Evolutionary conservation across 2,113 vertebrate species (phyloP).

Genomic region (Aviceda subcristata): DNA sequence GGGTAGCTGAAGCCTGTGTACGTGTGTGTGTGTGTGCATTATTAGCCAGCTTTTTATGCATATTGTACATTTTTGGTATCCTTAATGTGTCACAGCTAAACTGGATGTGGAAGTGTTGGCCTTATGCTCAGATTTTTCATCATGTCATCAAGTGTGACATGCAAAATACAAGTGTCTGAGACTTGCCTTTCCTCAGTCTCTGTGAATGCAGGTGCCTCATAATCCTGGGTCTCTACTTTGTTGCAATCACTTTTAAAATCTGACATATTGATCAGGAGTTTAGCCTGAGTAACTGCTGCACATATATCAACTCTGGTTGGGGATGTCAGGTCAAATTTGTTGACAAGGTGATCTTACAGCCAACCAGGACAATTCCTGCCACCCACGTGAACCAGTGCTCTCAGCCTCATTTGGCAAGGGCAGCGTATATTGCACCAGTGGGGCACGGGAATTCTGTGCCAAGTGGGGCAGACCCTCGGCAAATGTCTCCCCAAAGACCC

Average conservation of each 20-base stretch:
- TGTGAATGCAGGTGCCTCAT: conserved; percentile 20
- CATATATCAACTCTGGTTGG: conserved; percentile 61
- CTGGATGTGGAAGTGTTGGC: neutral
- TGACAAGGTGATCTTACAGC: conserved; percentile 42
- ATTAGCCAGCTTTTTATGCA: conserved; percentile 52
- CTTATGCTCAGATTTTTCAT: conserved; percentile 34
- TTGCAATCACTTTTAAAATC: conserved; percentile 74
- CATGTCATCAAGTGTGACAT: neutral
- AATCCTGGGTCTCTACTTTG: conserved; percentile 48
- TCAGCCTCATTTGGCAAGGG: neutral
- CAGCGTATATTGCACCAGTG: neutral
- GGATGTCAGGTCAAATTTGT: conserved; percentile 63
- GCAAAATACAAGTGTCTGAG: conserved; percentile 17
- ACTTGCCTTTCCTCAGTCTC: conserved; percentile 21
- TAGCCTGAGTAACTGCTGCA: conserved; percentile 72
- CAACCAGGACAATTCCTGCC: neutral
- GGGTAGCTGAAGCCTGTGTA: neutral
- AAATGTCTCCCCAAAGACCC: neutral
- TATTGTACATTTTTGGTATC: conserved; percentile 58
- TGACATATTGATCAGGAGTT: conserved; percentile 80
- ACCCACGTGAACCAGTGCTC: neutral
- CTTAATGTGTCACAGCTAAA: conserved; percentile 61
- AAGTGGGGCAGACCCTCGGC: neutral
- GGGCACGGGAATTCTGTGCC: neutral
- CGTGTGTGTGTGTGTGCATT: neutral